Percentiles rank a stretch among this genome's conserved stretches.
phyloP scores from a whole-genome alignment of 2,888 invertebrate genomes.

The Lamellibrachia columna region DNA sequence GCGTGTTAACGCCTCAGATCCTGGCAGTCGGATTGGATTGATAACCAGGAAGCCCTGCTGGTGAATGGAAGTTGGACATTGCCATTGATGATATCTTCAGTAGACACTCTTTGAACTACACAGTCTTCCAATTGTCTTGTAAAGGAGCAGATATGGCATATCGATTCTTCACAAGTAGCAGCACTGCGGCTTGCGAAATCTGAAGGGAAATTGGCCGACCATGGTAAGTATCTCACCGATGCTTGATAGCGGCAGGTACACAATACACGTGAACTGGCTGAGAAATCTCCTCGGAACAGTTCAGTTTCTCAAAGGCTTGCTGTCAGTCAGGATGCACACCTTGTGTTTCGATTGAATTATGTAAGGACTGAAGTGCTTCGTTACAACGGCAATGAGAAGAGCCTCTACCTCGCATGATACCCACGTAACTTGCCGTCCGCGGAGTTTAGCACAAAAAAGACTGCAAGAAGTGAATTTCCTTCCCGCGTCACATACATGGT shows the following conservation, averaged over 20 bases:
- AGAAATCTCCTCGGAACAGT: background rate
- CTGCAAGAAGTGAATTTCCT: background rate
- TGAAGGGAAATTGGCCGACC: background rate
- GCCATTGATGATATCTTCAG: background rate
- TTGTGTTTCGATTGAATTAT: background rate
- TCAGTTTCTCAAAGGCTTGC: background rate
- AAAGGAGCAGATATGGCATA: background rate
- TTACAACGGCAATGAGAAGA: background rate
- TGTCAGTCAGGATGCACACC: background rate
- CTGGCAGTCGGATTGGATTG: background rate
- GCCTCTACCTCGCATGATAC: background rate
- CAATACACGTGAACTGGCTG: background rate
- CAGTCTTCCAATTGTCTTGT: background rate
- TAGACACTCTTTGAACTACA: background rate
- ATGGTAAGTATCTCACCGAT: background rate
- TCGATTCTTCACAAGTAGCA: background rate
- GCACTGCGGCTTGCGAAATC: background rate
- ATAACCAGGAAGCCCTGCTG: background rate
- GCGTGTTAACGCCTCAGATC: background rate
- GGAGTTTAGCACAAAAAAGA: background rate
- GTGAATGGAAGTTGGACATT: background rate
- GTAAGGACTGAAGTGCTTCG: background rate
- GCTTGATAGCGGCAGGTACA: background rate
- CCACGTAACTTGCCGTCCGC: background rate
- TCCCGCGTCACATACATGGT: background rate